A percentile compares a stretch with the other conserved stretches of the same genome.
Conservation (phyloP, 2,113 vertebrate species). For the Corvus moneduloides region DNA sequence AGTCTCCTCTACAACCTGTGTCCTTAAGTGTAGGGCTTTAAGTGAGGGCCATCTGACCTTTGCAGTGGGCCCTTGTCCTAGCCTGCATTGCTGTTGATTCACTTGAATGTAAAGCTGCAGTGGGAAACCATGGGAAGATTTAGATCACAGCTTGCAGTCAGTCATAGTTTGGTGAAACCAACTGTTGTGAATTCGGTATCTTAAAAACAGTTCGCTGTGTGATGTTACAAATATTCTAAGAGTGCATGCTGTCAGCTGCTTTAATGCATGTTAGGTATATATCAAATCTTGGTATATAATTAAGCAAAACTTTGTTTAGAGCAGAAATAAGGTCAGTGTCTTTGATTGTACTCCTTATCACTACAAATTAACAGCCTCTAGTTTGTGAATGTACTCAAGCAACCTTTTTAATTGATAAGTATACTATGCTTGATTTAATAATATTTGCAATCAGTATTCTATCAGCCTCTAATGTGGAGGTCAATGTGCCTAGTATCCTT, state of each 20-base stretch:
- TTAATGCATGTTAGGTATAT: background rate
- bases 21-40: background rate
- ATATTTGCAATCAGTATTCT: background rate
- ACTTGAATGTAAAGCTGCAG: background rate
- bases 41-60: background rate
- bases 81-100: background rate
- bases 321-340: background rate
- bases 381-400: background rate
- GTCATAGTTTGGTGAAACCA: background rate
- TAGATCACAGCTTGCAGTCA: background rate
- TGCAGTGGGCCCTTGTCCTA: background rate
- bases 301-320: background rate
- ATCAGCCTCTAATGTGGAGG: background rate
- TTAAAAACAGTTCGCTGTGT: background rate
- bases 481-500: background rate
- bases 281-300: background rate
- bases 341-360: background rate
- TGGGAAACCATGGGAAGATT: background rate
- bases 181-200: background rate
- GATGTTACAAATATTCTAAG: background rate
- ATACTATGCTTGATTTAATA: background rate
- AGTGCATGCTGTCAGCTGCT: background rate
- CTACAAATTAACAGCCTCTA: background rate
- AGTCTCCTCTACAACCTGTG: background rate
- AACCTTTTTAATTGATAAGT: background rate